Conservation (phyloP, 2,113 vertebrate species). For the Kryptolebias marmoratus region DNA sequence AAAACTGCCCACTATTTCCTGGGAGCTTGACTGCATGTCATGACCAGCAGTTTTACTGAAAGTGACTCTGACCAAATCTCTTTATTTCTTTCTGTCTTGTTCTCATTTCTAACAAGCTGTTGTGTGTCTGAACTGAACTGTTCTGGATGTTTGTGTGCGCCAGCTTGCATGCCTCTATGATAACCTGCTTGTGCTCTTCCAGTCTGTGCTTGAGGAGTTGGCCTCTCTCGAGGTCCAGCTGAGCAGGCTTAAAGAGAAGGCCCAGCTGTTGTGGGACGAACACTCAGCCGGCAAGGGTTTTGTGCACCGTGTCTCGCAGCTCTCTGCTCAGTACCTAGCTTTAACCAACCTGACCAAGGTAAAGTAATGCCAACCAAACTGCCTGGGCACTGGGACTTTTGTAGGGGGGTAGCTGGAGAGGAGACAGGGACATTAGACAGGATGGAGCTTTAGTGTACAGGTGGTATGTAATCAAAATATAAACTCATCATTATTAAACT, state of each 20-base stretch:
- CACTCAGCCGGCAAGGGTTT: constrained; percentile 95
- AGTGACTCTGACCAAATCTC: constrained; percentile 7
- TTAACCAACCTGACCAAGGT: constrained; percentile 99
- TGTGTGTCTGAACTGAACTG: constrained; percentile 42
- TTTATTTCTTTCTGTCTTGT: constrained; percentile 28
- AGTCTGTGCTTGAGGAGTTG: constrained; percentile 98
- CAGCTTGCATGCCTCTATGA: constrained; percentile 78
- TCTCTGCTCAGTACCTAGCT: constrained; percentile 94
- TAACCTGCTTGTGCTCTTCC: constrained; percentile 91
- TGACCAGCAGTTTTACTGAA: constrained; percentile 21
- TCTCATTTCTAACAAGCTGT: constrained; percentile 44
- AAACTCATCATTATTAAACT: constrained; percentile 10
- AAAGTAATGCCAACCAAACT: constrained; percentile 64
- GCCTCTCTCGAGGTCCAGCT: constrained; percentile 92
- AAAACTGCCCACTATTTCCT: constrained; percentile 20
- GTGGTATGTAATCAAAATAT: constrained; percentile 25
- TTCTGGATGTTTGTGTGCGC: constrained; percentile 42
- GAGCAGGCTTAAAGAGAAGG: constrained; percentile 93
- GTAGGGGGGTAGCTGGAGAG: constrained; percentile 83
- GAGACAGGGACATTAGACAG: constrained; percentile 83
- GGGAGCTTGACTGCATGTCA: constrained; percentile 8
- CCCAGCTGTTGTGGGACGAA: constrained; percentile 94
- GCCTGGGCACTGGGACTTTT: constrained; percentile 69
- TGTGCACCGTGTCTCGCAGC: constrained; percentile 95
- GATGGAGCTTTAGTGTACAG: constrained; percentile 40